These are phyloP conservation scores for Meda fulgida DNA, from an alignment of 2,797 vertebrate genomes.

Conservation along the genomic window DNA sequence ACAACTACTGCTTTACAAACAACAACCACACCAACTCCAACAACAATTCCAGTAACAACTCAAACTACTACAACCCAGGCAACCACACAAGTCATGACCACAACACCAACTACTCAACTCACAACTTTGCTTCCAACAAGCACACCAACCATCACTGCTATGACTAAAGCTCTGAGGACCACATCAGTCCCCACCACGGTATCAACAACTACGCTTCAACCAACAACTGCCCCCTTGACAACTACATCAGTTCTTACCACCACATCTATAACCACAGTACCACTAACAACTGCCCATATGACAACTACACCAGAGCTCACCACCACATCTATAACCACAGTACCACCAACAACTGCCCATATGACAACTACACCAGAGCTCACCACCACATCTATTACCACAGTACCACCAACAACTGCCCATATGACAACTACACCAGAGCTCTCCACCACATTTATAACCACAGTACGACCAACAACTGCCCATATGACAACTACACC, in stretches of 20 bases:
- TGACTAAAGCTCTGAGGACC: slow-evolving; percentile 25
- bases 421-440: not conserved
- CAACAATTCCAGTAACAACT: slow-evolving; percentile 7
- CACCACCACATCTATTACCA: slow-evolving; percentile 10
- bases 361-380: not conserved
- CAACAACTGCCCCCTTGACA: not conserved
- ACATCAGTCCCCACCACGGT: slow-evolving; percentile 17
- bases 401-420: not conserved
- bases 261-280: slow-evolving; percentile 10
- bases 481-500: not conserved
- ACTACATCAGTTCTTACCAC: not conserved
- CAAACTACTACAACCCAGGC: slow-evolving; percentile 14
- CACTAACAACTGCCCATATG: not conserved
- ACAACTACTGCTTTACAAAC: not conserved
- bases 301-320: not conserved
- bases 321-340: not conserved
- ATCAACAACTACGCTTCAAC: slow-evolving; percentile 11
- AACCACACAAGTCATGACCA: slow-evolving; percentile 34
- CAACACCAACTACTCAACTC: slow-evolving; percentile 32
- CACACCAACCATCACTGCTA: slow-evolving; percentile 12
- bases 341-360: not conserved
- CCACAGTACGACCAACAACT: not conserved
- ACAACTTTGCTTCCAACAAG: not conserved
- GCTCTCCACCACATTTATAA: slow-evolving; percentile 3
- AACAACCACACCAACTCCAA: slow-evolving; percentile 19